Evolutionary conservation across 2,113 vertebrate species (phyloP), one percentile per base, ranked within the genome.

Genomic region (Falco punctatus): DNA sequence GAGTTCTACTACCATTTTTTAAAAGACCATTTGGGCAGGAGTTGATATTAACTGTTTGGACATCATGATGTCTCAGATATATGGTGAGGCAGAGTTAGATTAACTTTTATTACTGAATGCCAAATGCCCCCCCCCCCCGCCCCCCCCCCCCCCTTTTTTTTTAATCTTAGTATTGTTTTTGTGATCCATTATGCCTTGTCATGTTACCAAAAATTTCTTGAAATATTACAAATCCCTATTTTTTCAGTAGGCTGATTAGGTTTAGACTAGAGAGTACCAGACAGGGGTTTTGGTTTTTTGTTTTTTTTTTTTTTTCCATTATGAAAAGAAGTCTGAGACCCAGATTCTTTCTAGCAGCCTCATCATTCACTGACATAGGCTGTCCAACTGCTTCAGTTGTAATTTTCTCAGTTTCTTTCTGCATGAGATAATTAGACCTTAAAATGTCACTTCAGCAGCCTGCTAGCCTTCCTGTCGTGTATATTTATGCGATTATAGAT

Each of bases 371-470:
- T 49, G 57, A 58, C 35, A 52, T n/a, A 57, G 10, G 23, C 67
- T 87, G 35, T 52, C 46, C 30, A 87, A 65, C 38, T 54, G 28
- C 44, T 81, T 93, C 28, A 59, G 38, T 40, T 70, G 12, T 33
- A 78, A 79, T 57, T 93, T 82, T 28, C 51, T 75, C 26, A 20
- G 48, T 89, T 94, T 86, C 40, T 91, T 79, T 69, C 32, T 5
- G 6, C 22, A 8, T 51, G 69, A 92, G 23, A 81, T 67, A 90
- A 88, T 69, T 61, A 82, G 10, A 49, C 15, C 26, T 62, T 86
- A 89, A 91, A 93, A 61, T 61, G 33, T 65, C 84, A 82, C 61
- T 86, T 88, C 13, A 83, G 16, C 46, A 86, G 46, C 42, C 88
- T 79, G 32, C 16, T 79, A 51, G 70, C 28, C 26, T 82, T 88